A percentile compares a stretch with the other conserved stretches of the same genome.
Evolutionary conservation across 1,140 invertebrate genomes (phyloP).

Genomic region (Heterodera schachtii): DNA sequence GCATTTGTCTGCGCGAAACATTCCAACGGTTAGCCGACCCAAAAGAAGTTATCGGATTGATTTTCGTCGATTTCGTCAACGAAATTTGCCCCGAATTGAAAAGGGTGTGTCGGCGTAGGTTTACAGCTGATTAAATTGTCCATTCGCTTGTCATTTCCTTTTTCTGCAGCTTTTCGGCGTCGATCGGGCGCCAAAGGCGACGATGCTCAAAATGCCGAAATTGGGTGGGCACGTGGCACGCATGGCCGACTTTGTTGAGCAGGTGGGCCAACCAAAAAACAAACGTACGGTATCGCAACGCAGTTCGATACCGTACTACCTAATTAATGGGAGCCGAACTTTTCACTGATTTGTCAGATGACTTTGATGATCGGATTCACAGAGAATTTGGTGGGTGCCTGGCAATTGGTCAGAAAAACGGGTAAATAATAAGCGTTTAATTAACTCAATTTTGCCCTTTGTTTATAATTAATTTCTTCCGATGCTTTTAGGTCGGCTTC

Average conservation of each 20-base stretch:
- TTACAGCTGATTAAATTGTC: too few relatives aligned
- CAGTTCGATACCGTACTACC: too few relatives aligned
- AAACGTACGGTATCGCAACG: constrained; percentile 1
- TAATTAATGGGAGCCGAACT: too few relatives aligned
- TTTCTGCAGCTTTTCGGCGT: constrained; percentile 61
- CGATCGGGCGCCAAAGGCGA: constrained; percentile 57
- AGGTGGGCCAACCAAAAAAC: constrained; percentile 46
- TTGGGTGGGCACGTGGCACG: constrained; percentile 61
- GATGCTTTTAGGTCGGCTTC: constrained; percentile 35
- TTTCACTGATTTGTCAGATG: constrained; percentile 44
- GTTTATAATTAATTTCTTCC: too few relatives aligned
- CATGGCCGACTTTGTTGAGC: constrained; percentile 61
- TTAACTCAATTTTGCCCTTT: too few relatives aligned
- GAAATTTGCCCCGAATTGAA: constrained; percentile 63
- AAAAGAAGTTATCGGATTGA: constrained; percentile 62
- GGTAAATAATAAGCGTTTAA: constrained; percentile 2
- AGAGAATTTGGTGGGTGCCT: constrained; percentile 59
- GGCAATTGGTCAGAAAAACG: constrained; percentile 61
- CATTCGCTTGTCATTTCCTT: not conserved
- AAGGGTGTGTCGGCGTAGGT: constrained; percentile 35
- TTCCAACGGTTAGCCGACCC: constrained; percentile 59
- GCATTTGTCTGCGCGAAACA: constrained; percentile 59
- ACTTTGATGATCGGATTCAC: constrained; percentile 62
- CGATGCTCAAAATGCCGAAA: constrained; percentile 64
- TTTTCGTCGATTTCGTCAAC: constrained; percentile 63